Percentiles rank a stretch among this genome's conserved stretches.
Evolutionary conservation across 2,113 vertebrate genomes (phyloP).

Genomic region (Todiramphus chloris): DNA sequence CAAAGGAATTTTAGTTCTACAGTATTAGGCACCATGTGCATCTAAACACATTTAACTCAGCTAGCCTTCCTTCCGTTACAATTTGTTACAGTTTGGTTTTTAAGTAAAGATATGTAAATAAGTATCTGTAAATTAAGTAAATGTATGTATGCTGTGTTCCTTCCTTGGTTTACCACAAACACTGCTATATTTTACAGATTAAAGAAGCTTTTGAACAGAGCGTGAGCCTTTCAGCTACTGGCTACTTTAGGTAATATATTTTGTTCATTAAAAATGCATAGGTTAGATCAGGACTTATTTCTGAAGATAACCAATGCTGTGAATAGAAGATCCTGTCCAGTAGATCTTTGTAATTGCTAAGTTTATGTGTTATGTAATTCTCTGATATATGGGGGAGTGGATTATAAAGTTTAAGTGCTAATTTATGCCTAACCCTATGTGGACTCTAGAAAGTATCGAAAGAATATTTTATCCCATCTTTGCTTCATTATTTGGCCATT

Average conservation of each 20-base stretch:
- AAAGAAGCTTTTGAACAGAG: conserved; percentile 79
- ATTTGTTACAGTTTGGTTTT: neutral
- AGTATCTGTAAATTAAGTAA: neutral
- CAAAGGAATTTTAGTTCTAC: neutral
- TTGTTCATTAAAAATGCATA: neutral
- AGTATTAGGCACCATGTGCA: neutral
- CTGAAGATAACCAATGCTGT: neutral
- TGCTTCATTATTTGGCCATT: neutral
- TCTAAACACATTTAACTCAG: neutral
- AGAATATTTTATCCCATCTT: neutral
- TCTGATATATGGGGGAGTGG: neutral
- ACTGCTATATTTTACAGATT: conserved; percentile 69
- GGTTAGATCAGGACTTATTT: neutral
- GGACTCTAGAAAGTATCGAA: neutral
- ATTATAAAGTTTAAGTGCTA: neutral
- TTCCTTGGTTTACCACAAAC: neutral
- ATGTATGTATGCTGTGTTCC: neutral
- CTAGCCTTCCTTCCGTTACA: neutral
- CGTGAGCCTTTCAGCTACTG: conserved; percentile 88
- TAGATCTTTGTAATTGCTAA: neutral
- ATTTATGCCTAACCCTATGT: neutral
- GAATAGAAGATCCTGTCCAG: neutral
- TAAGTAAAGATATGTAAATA: neutral
- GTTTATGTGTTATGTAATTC: neutral
- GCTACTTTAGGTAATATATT: conserved; percentile 83